phyloP scores from a whole-genome alignment of 2,797 vertebrate genomes.

The Acropternis orthonyx region DNA sequence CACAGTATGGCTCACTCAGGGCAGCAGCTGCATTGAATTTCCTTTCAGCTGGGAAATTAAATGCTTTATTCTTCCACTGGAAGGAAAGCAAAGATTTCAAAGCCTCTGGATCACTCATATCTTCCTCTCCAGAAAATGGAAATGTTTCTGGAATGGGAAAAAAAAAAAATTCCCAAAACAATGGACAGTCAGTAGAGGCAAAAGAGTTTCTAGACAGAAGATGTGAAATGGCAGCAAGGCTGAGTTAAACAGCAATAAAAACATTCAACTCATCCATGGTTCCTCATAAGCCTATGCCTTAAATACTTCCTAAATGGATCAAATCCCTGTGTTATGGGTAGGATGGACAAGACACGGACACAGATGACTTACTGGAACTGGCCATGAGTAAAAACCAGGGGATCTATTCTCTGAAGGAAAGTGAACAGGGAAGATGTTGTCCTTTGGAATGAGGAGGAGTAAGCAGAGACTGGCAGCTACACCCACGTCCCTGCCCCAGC shows the following conservation, averaged over 20 bases:
- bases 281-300: neutral
- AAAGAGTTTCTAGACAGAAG: neutral
- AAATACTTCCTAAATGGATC: neutral
- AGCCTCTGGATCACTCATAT: constrained; percentile 76
- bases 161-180: neutral
- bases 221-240: neutral
- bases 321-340: neutral
- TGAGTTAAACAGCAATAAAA: neutral
- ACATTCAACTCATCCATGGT: neutral
- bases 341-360: neutral
- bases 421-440: too few relatives aligned
- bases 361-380: neutral
- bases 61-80: constrained; percentile 87
- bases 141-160: constrained; percentile 77
- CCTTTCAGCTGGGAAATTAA: constrained; percentile 88
- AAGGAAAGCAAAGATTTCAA: constrained; percentile 84
- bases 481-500: neutral
- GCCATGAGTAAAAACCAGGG: neutral
- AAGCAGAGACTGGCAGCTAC: neutral
- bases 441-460: neutral
- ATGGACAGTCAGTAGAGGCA: neutral
- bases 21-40: constrained; percentile 89
- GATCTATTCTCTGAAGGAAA: too few relatives aligned
- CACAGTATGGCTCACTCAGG: constrained; percentile 87
- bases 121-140: constrained; percentile 82